Evolutionary conservation across 2,888 invertebrate species (phyloP), one percentile per base, ranked within the genome.

Genomic region (Lasioglossum morio): DNA sequence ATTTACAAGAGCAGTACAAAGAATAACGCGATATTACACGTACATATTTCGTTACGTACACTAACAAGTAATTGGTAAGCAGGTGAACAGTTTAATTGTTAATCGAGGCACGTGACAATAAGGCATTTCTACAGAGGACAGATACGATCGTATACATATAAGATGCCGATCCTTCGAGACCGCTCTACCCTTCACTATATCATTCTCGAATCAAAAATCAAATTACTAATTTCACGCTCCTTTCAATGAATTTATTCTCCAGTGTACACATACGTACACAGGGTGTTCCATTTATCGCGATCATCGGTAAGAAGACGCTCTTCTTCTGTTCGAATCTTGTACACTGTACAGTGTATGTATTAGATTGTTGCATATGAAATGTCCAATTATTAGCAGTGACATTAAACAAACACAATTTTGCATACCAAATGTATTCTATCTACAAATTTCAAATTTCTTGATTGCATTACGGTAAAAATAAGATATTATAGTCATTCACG

Each of bases 1-100:
- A 93, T 93, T 93, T 93, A 93, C 93, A 94, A 94, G 93, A 93
- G 91, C 92, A 91, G 93, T 94, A 94, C 93, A 94, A 94, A 94
- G 94, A 93, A 93, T 94, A 93, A 93, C 90, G 94, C 89, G 91
- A 92, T 93, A 92, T 93, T 93, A 93, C 92, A 94, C 92, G 91
- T 92, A 92, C 90, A 91, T 90, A 89, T 90, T 88, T 90, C 86
- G 86, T 92, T 92, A 92, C 91, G 92, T 92, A 92, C 82, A 92
- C 92, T 92, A 91, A 91, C 92, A 89, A 90, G 91, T 93, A 91
- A 88, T 92, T 93, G 91, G 88, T 92, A 93, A 94, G 93, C 93
- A 90, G 91, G 92, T 93, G 93, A 93, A 94, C 90, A 92, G 91
- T 94, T 93, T 93, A 93, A 91, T 92, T 91, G 93, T 94, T 93